Base-by-base conservation (phyloP, 2,113 vertebrate species). In the Chauna torquata region DNA sequence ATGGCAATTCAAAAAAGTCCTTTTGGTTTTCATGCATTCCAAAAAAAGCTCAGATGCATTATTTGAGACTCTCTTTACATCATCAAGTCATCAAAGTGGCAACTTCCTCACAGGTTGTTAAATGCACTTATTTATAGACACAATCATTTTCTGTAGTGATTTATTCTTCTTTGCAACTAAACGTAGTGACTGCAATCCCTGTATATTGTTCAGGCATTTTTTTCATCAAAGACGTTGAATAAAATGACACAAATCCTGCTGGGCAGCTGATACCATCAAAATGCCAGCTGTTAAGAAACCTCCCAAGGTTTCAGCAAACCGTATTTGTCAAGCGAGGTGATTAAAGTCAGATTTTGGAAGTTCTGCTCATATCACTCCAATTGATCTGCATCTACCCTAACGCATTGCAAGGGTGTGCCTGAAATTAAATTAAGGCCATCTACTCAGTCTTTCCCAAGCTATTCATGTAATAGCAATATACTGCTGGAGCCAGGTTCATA, bases 381-480 rank as follows among this genome's bases (percentile, higher is more conserved):
- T 7, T 94, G 84, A 95, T 96, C 90, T 92, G 69, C 58, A 45
- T 52, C 88, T 85, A 80, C 49, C 25, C 61, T 70, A 66, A 91
- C 38, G 59, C 75, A 68, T 28, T 86, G 94, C 95, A 93, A 95
- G 86, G 69, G 87, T 81, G 76, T 75, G 65, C 66, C 34, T 55
- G 59, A 96, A 94, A 96, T 96, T 81, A 91, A 96, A 95, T 78
- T 85, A 87, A 74, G 52, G 65, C 59, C 59, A 76, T 81, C 44
- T 65, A 68, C 32, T 85, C 58, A 47, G 69, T 90, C 81, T 82
- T 97, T 98, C 94, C 77, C 95, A 94, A 94, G 88, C n/a, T 45
- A 54, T 89, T 90, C 64, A 49, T 80, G 92, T 71, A 87, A 78
- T 16, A 92, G 91, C 78, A 93, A 57, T 74, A 22, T 59, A 57